These are phyloP conservation scores for Drosophila rubida DNA, from an alignment of 2,888 invertebrate species.

Conservation along the genomic window DNA sequence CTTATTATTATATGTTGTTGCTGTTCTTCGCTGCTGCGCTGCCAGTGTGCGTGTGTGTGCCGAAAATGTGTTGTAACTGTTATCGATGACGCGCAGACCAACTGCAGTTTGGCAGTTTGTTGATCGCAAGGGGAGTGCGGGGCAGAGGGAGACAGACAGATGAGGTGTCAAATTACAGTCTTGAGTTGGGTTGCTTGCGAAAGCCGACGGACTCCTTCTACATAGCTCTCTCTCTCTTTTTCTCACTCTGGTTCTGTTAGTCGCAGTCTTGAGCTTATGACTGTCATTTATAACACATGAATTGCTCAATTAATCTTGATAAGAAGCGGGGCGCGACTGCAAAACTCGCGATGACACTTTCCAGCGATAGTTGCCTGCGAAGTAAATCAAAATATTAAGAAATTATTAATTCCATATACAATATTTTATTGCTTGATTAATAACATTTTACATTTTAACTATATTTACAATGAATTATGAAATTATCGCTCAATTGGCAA, in stretches of 20 bases:
- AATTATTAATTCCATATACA: too few relatives aligned
- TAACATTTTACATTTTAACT: too few relatives aligned
- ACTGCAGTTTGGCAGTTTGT: conserved; percentile 42
- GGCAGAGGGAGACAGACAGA: background rate
- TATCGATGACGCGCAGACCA: conserved; percentile 50
- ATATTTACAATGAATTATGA: background rate
- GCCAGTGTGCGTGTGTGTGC: conserved; percentile 37
- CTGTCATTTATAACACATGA: conserved; percentile 35
- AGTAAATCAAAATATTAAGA: too few relatives aligned
- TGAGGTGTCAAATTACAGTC: conserved; percentile 66
- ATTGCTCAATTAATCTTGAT: conserved; percentile 24
- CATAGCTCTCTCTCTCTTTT: background rate
- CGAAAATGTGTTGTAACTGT: conserved; percentile 68
- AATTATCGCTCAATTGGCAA: background rate
- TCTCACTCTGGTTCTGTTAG: too few relatives aligned
- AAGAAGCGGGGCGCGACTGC: conserved; percentile 20
- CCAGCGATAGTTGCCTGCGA: background rate
- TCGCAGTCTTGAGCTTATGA: conserved; percentile 6
- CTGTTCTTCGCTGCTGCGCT: conserved; percentile 48
- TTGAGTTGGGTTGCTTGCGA: conserved; percentile 43
- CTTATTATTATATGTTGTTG: conserved; percentile 74
- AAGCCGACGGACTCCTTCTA: conserved; percentile 18
- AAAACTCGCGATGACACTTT: conserved; percentile 21
- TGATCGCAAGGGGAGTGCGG: background rate
- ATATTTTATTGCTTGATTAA: too few relatives aligned